Evolutionary conservation across 2,113 vertebrate species (phyloP).

Genomic region (Arvicanthis niloticus): DNA sequence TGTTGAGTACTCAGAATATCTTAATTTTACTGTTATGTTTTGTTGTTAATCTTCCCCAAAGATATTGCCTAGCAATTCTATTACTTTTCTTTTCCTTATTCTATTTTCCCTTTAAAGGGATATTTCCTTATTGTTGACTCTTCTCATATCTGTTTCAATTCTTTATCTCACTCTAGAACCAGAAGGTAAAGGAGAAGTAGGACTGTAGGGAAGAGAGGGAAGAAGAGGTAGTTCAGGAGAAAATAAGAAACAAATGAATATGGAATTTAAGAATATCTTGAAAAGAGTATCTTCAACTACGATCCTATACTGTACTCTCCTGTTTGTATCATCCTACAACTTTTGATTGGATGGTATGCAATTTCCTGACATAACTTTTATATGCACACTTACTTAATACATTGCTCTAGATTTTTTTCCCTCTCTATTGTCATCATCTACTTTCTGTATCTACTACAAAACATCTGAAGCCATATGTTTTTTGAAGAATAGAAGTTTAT

Average conservation of each 20-base stretch:
- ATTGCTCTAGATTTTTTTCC: not conserved
- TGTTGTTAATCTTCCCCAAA: not conserved
- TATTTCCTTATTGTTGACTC: not conserved
- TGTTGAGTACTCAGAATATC: not conserved
- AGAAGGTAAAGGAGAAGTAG: no score
- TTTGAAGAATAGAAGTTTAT: not conserved
- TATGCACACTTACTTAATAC: not conserved
- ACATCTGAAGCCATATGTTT: not conserved
- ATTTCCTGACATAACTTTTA: not conserved
- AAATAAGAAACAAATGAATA: no score
- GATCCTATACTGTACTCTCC: not conserved
- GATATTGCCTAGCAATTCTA: not conserved
- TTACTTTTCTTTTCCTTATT: not conserved
- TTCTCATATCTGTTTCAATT: not conserved
- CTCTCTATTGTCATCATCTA: not conserved
- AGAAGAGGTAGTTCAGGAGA: not conserved
- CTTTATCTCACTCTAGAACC: not conserved
- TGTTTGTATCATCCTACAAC: not conserved
- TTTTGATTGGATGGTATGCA: not conserved
- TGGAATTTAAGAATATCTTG: not conserved
- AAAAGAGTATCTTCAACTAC: not conserved
- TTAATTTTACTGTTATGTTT: not conserved
- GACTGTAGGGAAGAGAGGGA: accelerated
- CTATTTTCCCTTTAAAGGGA: not conserved
- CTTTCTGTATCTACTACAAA: not conserved